Base-by-base conservation (phyloP, 2,113 vertebrate genomes). In the Indicator indicator region DNA sequence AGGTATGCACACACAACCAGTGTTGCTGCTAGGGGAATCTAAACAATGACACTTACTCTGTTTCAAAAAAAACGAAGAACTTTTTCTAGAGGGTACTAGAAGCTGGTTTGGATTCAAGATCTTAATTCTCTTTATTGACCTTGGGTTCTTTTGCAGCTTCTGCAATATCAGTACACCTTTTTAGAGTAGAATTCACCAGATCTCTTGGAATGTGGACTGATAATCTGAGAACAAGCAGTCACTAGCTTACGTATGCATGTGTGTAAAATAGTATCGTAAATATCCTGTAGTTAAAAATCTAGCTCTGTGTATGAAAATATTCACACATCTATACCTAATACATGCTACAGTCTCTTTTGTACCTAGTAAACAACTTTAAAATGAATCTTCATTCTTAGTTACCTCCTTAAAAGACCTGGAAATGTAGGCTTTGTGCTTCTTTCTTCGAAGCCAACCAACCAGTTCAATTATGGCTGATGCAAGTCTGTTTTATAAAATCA, bases 211-310 rank as follows among this genome's bases (percentile, higher is more conserved):
- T 71, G 11, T 7, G 30, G 18, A 50, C 12, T 67, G 46, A 21
- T 79, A 69, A 55, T 44, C n/a, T 59, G 15, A 80, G 26, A 67
- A 16, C 17, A 73, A 17, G 6, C 30, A 54, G 21, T 26, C 24
- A 18, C 18, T 12, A 71, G 16, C 32, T 40, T 83, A 12, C 0
- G 0, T 32, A 14, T 33, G 24, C 68, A 46, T 0, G 0, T n/a
- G 18, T 52, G 1, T 44, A 24, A 62, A 76, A 48, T 13, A 62
- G 17, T 26, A 15, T 50, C 88, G 24, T 12, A 74, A 20, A 10
- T 74, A 67, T n/a, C 40, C 8, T 36, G 33, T 59, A 58, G 27
- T 77, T 56, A 71, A 86, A 86, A 88, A 78, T 70, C 44, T 60
- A 58, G 9, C 70, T 62, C n/a, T 27, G 4, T n/a, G 9, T 54